phyloP scores from a whole-genome alignment of 2,888 invertebrate species.

The Ryuthela nishihirai region DNA sequence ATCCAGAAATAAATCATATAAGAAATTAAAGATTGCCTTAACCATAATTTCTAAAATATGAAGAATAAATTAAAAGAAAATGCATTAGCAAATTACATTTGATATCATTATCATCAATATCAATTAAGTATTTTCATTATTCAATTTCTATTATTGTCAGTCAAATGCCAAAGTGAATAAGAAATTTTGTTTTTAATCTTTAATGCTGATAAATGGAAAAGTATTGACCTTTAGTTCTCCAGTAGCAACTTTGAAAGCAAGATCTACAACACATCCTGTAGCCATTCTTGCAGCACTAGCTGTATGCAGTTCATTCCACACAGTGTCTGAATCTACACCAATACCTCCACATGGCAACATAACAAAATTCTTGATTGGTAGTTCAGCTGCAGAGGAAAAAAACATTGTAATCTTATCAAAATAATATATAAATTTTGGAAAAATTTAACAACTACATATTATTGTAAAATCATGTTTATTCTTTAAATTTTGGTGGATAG shows the following conservation, averaged over 20 bases:
- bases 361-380: constrained; percentile 60
- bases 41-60: too few species aligned
- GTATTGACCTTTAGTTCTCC: constrained; percentile 65
- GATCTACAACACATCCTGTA: constrained; percentile 91
- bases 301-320: constrained; percentile 94
- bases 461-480: neutral
- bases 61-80: too few species aligned
- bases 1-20: too few species aligned
- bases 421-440: neutral
- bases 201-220: too few species aligned
- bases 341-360: constrained; percentile 93
- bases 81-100: too few species aligned
- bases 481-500: too few species aligned
- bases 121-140: too few species aligned
- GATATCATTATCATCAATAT: too few species aligned
- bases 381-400: constrained; percentile 1
- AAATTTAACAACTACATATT: neutral
- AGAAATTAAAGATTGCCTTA: too few species aligned
- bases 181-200: too few species aligned
- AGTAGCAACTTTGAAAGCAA: constrained; percentile 74
- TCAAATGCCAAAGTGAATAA: too few species aligned
- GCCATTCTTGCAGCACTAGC: constrained; percentile 91
- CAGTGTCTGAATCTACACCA: constrained; percentile 97
- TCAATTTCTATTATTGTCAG: too few species aligned
- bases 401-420: neutral